Evolutionary conservation across 2,113 vertebrate species (phyloP).

Genomic region (Sphyrna mokarran): DNA sequence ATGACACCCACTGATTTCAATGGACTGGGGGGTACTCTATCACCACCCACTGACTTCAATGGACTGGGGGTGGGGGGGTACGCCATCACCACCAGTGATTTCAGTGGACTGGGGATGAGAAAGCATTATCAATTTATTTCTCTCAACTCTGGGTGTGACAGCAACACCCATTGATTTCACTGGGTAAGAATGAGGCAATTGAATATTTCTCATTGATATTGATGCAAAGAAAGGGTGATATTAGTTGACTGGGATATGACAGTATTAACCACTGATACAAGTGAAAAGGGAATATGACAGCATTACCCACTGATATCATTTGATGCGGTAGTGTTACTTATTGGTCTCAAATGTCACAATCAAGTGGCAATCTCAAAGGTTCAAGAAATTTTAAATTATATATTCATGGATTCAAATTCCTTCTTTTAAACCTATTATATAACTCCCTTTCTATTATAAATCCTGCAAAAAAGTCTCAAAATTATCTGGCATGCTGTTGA

Average conservation of each 20-base stretch:
- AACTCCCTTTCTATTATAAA: background rate
- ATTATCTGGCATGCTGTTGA: background rate
- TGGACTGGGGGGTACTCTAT: background rate
- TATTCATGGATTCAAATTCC: background rate
- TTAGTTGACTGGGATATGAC: background rate
- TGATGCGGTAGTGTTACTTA: background rate
- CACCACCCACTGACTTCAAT: background rate
- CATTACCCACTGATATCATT: background rate
- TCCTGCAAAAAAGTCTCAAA: background rate
- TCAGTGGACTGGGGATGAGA: background rate
- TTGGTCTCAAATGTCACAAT: background rate
- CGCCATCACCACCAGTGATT: background rate
- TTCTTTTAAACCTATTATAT: background rate
- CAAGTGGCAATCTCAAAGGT: background rate
- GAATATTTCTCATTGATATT: too few species aligned
- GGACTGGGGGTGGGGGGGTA: background rate
- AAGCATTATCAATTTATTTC: background rate
- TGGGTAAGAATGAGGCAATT: too few species aligned
- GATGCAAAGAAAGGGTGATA: too few species aligned
- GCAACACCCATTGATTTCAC: background rate
- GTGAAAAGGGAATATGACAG: background rate
- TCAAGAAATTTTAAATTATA: background rate
- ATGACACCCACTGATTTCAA: background rate
- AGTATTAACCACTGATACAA: background rate
- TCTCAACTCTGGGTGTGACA: background rate